phyloP scores from a whole-genome alignment of 2,888 invertebrate species.

The Glaucopsyche alexis region DNA sequence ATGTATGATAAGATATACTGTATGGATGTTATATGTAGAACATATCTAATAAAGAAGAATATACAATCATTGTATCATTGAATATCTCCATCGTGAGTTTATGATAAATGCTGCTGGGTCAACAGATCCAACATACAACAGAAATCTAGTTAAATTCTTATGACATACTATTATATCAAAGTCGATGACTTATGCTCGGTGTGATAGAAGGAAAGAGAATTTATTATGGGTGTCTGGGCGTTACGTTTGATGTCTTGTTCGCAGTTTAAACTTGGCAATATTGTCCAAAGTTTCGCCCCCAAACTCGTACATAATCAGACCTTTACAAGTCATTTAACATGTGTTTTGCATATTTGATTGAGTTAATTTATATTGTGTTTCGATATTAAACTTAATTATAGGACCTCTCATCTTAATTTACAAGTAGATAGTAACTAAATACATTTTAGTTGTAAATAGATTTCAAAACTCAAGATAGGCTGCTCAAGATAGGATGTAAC shows the following conservation, averaged over 20 bases:
- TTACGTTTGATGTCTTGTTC: constrained; percentile 61
- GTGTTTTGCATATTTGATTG: constrained; percentile 11
- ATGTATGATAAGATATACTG: too few relatives aligned
- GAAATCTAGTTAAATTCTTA: too few relatives aligned
- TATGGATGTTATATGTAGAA: too few relatives aligned
- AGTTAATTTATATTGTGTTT: constrained; percentile 10
- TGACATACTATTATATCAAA: too few relatives aligned
- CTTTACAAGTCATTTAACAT: constrained; percentile 25
- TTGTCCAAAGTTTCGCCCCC: constrained; percentile 44
- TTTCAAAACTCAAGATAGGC: too few relatives aligned
- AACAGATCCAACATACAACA: too few relatives aligned
- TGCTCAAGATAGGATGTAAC: too few relatives aligned
- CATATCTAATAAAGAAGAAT: too few relatives aligned
- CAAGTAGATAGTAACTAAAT: background rate
- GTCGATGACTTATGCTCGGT: constrained; percentile 39
- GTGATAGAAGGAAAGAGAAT: constrained; percentile 47
- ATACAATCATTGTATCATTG: too few relatives aligned
- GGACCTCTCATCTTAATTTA: background rate
- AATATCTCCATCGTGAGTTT: too few relatives aligned
- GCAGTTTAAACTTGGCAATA: constrained; percentile 50
- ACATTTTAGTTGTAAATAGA: too few relatives aligned
- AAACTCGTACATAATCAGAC: constrained; percentile 19
- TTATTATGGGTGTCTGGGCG: constrained; percentile 50
- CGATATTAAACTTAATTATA: background rate
- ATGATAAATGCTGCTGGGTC: too few relatives aligned